A percentile compares a stretch with the other conserved stretches of the same genome.
These are phyloP conservation scores for Mythimna impura DNA, from an alignment of 2,888 invertebrate species.

Conservation along the genomic window DNA sequence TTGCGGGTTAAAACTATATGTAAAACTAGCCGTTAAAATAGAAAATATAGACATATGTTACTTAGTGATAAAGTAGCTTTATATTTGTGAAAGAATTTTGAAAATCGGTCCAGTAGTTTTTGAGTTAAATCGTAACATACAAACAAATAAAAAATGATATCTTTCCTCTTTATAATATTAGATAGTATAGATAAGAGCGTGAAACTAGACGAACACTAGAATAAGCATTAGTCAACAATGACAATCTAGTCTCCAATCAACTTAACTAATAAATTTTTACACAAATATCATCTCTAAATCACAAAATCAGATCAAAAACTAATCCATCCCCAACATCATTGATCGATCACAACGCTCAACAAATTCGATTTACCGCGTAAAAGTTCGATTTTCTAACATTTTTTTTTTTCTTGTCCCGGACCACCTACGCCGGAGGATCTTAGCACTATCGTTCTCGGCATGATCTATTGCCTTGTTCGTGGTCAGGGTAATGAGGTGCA, in stretches of 20 bases:
- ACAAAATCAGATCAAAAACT: constrained; percentile 33
- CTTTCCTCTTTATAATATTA: too few relatives aligned
- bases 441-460: constrained; percentile 86
- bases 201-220: too few relatives aligned
- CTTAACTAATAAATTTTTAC: constrained; percentile 5
- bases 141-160: too few relatives aligned
- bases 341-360: constrained; percentile 67
- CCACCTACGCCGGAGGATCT: constrained; percentile 84
- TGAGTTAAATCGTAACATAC: too few relatives aligned
- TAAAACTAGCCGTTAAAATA: too few relatives aligned
- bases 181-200: too few relatives aligned
- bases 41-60: too few relatives aligned
- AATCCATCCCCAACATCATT: constrained; percentile 42
- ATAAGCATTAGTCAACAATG: too few relatives aligned
- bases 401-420: constrained; percentile 74
- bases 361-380: constrained; percentile 80
- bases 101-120: too few relatives aligned
- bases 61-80: too few relatives aligned
- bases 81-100: too few relatives aligned
- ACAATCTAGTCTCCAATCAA: not conserved
- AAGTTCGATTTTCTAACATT: constrained; percentile 76
- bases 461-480: constrained; percentile 83
- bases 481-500: constrained; percentile 77
- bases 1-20: too few relatives aligned
- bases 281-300: constrained; percentile 23